A percentile compares a stretch with the other conserved stretches of the same genome.
Conservation (phyloP, 2,888 invertebrate species). For the Drosophila histrio region DNA sequence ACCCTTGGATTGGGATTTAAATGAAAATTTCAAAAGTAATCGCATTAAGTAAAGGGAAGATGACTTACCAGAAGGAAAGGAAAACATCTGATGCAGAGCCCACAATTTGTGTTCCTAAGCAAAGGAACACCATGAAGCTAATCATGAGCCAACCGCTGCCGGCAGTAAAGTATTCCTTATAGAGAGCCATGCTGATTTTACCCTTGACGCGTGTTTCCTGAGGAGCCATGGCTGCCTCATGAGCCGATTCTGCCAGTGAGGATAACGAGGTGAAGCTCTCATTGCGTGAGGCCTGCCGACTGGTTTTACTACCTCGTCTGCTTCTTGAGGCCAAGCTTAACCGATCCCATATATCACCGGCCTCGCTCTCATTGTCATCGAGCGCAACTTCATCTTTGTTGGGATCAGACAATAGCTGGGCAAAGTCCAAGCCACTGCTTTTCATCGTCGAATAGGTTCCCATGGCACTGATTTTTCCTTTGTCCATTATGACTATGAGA, state of each 20-base stretch:
- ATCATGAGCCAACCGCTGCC: conserved; percentile 88
- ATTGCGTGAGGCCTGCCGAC: conserved; percentile 74
- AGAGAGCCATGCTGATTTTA: conserved; percentile 86
- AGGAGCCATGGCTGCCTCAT: conserved; percentile 82
- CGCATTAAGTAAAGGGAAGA: background rate
- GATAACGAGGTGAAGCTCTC: conserved; percentile 84
- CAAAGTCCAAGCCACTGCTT: conserved; percentile 91
- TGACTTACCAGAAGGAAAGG: conserved; percentile 88
- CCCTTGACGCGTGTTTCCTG: conserved; percentile 87
- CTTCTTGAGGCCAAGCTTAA: conserved; percentile 55
- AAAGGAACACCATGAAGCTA: conserved; percentile 86
- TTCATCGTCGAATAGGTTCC: conserved; percentile 89
- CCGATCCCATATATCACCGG: conserved; percentile 45
- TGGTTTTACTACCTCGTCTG: conserved; percentile 62
- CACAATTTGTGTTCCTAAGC: conserved; percentile 88
- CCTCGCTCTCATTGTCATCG: conserved; percentile 67
- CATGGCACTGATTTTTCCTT: conserved; percentile 84
- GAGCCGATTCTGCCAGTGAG: conserved; percentile 84
- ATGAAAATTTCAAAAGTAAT: background rate
- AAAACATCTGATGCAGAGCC: conserved; percentile 91
- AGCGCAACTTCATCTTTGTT: conserved; percentile 82
- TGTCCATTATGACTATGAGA: conserved; percentile 83
- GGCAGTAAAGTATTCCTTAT: conserved; percentile 88
- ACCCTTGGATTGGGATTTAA: conserved; percentile 48
- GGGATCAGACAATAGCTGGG: conserved; percentile 87